Conservation (phyloP, 2,113 vertebrate species). For the Ictalurus punctatus region DNA sequence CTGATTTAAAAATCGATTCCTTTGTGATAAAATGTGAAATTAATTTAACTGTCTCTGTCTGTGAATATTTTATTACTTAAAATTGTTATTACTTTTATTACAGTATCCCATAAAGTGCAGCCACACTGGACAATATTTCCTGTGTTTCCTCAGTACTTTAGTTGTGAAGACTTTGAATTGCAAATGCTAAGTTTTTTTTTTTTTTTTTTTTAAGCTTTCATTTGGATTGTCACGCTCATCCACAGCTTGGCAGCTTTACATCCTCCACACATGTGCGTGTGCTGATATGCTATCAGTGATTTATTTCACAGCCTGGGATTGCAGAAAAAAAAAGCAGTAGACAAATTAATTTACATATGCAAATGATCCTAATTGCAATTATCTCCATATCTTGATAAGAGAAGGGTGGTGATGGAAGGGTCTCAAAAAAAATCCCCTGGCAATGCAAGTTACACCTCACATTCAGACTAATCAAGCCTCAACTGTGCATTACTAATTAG, state of each 20-base stretch:
- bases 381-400: constrained; percentile 68
- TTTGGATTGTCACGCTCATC: constrained; percentile 18
- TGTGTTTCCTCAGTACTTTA: not conserved
- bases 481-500: constrained; percentile 70
- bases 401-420: constrained; percentile 51
- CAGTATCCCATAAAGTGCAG: not conserved
- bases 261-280: constrained; percentile 42
- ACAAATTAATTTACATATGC: constrained; percentile 71
- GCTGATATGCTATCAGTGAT: constrained; percentile 61
- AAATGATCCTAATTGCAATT: constrained; percentile 71
- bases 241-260: constrained; percentile 37
- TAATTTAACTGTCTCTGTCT: not conserved
- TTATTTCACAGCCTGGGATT: constrained; percentile 60
- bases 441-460: constrained; percentile 59
- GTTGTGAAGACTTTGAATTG: not conserved
- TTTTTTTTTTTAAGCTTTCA: constrained; percentile 1
- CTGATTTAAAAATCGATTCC: not conserved
- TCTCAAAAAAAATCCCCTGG: constrained; percentile 56
- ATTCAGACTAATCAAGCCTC: constrained; percentile 65
- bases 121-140: not conserved
- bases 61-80: not conserved
- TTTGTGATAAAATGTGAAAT: not conserved
- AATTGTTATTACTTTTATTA: not conserved
- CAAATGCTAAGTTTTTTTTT: not conserved
- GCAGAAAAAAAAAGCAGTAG: constrained; percentile 50